Evolutionary conservation across 2,888 invertebrate genomes (phyloP).

Genomic region (Rhogogaster chlorosoma): DNA sequence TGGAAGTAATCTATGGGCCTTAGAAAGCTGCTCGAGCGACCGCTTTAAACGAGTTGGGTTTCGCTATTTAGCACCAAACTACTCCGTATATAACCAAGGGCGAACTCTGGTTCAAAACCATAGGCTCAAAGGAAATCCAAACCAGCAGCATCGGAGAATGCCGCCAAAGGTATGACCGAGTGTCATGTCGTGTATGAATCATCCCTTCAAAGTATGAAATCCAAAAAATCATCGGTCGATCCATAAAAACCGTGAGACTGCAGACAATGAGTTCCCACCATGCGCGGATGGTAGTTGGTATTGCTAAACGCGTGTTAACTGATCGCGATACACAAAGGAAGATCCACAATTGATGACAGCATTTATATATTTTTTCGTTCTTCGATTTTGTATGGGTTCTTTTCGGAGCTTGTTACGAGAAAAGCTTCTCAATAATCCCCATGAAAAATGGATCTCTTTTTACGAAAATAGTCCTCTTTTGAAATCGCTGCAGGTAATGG

Average conservation of each 20-base stretch:
- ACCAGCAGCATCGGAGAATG: neutral
- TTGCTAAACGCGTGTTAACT: slow-evolving; percentile 33
- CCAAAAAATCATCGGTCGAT: slow-evolving; percentile 9
- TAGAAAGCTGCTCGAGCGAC: slow-evolving; percentile 2
- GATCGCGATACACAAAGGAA: neutral
- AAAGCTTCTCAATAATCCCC: slow-evolving; percentile 36
- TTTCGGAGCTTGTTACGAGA: slow-evolving; percentile 16
- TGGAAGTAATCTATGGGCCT: slow-evolving; percentile 22
- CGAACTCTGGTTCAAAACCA: neutral
- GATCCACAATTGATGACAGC: slow-evolving; percentile 41
- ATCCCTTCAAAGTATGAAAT: slow-evolving; percentile 9
- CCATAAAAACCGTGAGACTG: neutral
- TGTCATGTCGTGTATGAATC: slow-evolving; percentile 10
- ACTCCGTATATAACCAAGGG: neutral
- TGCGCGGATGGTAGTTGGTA: neutral
- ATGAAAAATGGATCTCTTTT: slow-evolving; percentile 28
- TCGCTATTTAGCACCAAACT: slow-evolving; percentile 33
- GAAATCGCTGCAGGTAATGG: slow-evolving; percentile 42
- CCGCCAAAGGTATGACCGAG: slow-evolving; percentile 35
- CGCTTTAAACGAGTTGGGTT: slow-evolving; percentile 45
- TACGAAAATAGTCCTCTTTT: slow-evolving; percentile 29
- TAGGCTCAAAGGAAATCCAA: neutral
- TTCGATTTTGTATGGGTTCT: neutral
- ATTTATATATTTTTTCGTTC: neutral
- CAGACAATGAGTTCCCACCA: slow-evolving; percentile 4